Evolutionary conservation across 2,113 vertebrate genomes (phyloP).

Genomic region (Parus major): DNA sequence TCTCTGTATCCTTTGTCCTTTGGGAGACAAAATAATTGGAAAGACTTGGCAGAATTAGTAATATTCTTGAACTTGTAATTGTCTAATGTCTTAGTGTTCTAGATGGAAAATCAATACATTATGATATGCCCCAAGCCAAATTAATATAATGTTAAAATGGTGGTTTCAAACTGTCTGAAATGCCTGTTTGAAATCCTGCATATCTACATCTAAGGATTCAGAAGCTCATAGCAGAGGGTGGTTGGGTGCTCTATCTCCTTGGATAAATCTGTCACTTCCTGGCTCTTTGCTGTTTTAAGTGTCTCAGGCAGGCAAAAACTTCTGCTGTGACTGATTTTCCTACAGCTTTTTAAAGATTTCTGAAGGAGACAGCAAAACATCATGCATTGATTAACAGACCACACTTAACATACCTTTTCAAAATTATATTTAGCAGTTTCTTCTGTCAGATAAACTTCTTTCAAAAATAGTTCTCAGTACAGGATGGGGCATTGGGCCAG

Average conservation of each 20-base stretch:
- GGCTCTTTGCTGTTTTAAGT: neutral
- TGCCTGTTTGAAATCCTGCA: neutral
- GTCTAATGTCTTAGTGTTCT: slow-evolving; percentile 1
- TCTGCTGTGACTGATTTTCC: neutral
- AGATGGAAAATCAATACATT: slow-evolving; percentile 44
- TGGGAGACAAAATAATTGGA: slow-evolving; percentile 32
- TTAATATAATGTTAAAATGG: neutral
- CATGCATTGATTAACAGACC: neutral
- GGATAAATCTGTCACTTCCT: neutral
- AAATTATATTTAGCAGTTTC: neutral
- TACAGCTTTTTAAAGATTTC: neutral
- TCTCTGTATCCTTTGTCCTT: neutral
- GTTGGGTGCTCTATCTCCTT: neutral
- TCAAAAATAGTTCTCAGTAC: neutral
- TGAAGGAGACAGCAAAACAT: neutral
- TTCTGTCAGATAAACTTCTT: neutral
- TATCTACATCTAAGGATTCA: neutral
- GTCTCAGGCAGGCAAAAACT: neutral
- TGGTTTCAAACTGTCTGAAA: neutral
- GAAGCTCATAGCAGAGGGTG: neutral
- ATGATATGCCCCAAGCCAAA: slow-evolving; percentile 29
- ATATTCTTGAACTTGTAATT: slow-evolving; percentile 49
- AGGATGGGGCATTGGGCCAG: neutral
- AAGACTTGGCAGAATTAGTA: slow-evolving; percentile 31
- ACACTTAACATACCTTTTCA: neutral